Conservation (phyloP, 2,888 invertebrate genomes). For the Cephonodes hylas region DNA sequence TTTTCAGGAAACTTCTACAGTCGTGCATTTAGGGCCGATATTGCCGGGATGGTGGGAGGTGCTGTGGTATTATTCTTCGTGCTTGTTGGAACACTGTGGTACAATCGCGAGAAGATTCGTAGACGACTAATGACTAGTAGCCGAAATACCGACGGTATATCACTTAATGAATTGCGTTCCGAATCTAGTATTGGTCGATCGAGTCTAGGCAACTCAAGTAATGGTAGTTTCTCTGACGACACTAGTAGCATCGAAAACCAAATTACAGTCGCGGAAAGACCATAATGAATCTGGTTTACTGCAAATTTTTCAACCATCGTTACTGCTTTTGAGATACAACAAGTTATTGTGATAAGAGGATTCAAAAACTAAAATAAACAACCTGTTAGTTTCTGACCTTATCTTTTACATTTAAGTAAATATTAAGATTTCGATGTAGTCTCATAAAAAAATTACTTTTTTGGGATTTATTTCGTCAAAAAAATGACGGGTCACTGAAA, state of each 20-base stretch:
- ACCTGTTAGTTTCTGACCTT: too few species aligned
- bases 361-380: too few species aligned
- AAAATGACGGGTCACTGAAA: too few species aligned
- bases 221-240: not conserved
- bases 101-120: slow-evolving; percentile 34
- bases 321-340: too few species aligned
- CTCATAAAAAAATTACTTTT: too few species aligned
- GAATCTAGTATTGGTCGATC: not conserved
- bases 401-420: too few species aligned
- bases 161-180: not conserved
- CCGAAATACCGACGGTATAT: slow-evolving; percentile 13
- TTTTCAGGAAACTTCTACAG: slow-evolving; percentile 20
- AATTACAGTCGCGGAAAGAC: not conserved
- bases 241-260: not conserved
- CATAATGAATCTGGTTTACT: not conserved
- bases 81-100: slow-evolving; percentile 42
- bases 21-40: slow-evolving; percentile 44
- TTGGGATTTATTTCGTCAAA: too few species aligned
- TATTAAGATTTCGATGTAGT: too few species aligned
- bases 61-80: slow-evolving; percentile 33
- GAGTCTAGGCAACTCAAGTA: not conserved
- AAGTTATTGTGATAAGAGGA: too few species aligned
- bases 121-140: slow-evolving; percentile 19
- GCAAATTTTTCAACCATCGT: not conserved
- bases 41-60: slow-evolving; percentile 52